Evolutionary conservation across 1,140 invertebrate genomes (phyloP), one percentile per base, ranked within the genome.

Genomic region (Drosophila parabipectinata): DNA sequence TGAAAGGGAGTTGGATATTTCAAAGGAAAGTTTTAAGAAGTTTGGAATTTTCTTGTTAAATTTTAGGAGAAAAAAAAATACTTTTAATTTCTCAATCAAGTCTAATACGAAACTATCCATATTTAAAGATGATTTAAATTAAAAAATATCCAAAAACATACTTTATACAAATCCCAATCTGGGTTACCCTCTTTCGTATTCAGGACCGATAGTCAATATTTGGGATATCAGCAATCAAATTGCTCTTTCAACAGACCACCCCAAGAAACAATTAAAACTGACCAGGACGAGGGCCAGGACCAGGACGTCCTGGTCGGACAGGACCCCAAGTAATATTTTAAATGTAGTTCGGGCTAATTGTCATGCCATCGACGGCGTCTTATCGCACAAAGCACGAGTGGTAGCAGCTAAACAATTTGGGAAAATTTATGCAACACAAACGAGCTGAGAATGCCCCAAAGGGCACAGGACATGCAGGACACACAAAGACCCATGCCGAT

Each of bases 281-380:
- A 7, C 45, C 48, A 21, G 59, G 15, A 45, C 50, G 9, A 21
- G 8, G 9, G 3, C 12, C 48, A 37, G 14, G 9, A 34, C 5
- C 18, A 18, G 48, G 14, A 12, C 8, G 24, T 32, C 34, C 32
- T 55, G 39, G 26, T 34, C 32, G 10, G 8, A 57, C 51, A 63
- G 55, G 41, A 26, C 48, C 48, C 52, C 24, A 66, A 50, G 72
- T 67, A 59, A 76, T 62, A 74, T 87, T 77, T 80, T 47, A 71
- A 81, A 71, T 76, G 75, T 82, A 75, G 82, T 87, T 63, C 67
- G 50, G 78, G 74, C 82, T 85, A 85, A 85, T 85, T 85, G 82
- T 85, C 82, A 81, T 78, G 78, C 82, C 77, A 85, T 85, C 82
- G 82, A 85, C 82, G 59, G 61, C 59, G 78, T 82, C 82, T 85